These are phyloP conservation scores for Epirrita christyi DNA, from an alignment of 2,888 invertebrate genomes.

Conservation along the genomic window DNA sequence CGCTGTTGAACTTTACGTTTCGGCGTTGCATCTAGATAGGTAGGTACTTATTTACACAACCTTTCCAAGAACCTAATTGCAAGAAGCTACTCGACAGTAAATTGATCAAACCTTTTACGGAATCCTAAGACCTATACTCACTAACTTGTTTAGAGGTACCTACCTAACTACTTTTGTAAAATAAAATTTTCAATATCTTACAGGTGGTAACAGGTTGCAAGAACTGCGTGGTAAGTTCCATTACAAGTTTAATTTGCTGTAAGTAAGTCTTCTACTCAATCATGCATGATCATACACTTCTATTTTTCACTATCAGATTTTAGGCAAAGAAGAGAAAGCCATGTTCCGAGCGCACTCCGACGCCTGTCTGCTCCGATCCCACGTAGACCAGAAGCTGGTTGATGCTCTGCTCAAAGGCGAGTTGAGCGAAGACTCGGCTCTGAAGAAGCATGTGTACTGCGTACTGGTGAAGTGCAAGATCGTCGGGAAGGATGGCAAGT, in stretches of 20 bases:
- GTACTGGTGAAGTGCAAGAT: constrained; percentile 74
- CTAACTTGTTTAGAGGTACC: no score
- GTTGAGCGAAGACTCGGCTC: constrained; percentile 51
- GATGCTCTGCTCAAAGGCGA: constrained; percentile 61
- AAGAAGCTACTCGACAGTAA: no score
- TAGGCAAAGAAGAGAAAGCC: constrained; percentile 71
- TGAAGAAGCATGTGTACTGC: constrained; percentile 71
- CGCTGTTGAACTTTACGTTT: background rate
- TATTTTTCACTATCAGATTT: constrained; percentile 43
- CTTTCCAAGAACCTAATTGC: background rate
- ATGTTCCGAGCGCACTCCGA: constrained; percentile 76
- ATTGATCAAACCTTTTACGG: no score
- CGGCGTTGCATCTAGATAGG: background rate
- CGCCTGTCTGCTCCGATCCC: constrained; percentile 60
- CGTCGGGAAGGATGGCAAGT: constrained; percentile 74
- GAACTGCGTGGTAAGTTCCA: constrained; percentile 67
- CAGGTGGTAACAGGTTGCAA: constrained; percentile 69
- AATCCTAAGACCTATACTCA: no score
- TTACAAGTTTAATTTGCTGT: no score
- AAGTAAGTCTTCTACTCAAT: no score
- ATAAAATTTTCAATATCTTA: constrained; percentile 40
- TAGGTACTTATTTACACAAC: no score
- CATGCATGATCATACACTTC: background rate
- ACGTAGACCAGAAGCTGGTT: constrained; percentile 51
- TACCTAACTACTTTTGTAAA: no score